These are phyloP conservation scores for Stegophylla sp. DNA, from an alignment of 2,888 invertebrate genomes.

Conservation along the genomic window DNA sequence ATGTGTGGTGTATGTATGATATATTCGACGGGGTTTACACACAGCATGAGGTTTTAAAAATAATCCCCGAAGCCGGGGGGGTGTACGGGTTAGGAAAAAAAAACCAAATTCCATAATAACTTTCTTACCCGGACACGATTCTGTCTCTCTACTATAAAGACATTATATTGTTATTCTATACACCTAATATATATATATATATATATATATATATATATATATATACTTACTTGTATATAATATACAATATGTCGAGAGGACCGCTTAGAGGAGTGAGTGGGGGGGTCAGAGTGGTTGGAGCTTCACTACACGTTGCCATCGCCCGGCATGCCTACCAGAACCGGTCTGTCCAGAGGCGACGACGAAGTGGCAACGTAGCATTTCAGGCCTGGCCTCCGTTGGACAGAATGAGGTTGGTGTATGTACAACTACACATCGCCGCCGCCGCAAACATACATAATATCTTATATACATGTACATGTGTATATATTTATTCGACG, in stretches of 20 bases:
- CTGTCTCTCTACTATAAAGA: constrained; percentile 31
- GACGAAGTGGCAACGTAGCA: constrained; percentile 44
- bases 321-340: constrained; percentile 33
- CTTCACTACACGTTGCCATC: constrained; percentile 45
- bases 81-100: constrained; percentile 11
- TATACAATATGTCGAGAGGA: not conserved
- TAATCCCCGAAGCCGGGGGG: constrained; percentile 13
- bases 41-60: constrained; percentile 43
- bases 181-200: no score
- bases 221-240: no score
- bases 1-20: not conserved
- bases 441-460: constrained; percentile 25
- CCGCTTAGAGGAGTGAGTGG: not conserved
- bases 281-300: not conserved
- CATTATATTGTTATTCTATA: constrained; percentile 30
- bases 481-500: not conserved
- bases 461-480: not conserved
- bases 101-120: not conserved
- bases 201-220: no score
- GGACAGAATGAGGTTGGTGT: constrained; percentile 57
- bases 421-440: constrained; percentile 24
- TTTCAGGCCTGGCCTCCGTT: constrained; percentile 51
- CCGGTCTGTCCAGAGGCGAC: constrained; percentile 55
- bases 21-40: constrained; percentile 31
- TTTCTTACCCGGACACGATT: not conserved